Conservation (phyloP, 2,888 invertebrate species). For the Adelognathus sp. region DNA sequence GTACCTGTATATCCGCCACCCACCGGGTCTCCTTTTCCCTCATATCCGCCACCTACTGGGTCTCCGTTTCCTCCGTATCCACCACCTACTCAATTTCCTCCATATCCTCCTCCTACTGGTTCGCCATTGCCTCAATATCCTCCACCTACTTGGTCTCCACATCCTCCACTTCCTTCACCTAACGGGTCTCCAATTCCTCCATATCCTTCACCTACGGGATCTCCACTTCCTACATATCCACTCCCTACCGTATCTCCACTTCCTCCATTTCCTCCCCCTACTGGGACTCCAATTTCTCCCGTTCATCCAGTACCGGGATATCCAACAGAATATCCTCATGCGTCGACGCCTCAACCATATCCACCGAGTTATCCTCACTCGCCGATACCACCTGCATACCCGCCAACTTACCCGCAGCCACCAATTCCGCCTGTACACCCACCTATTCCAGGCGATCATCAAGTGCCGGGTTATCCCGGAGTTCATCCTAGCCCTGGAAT, state of each 20-base stretch:
- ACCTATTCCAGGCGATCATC: neutral
- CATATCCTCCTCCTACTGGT: too few species aligned
- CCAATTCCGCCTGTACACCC: neutral
- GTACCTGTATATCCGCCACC: neutral
- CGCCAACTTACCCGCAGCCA: neutral
- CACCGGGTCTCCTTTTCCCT: neutral
- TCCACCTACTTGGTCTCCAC: too few species aligned
- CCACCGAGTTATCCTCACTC: neutral
- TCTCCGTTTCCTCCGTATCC: neutral
- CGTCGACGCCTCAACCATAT: neutral
- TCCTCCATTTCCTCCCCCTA: neutral
- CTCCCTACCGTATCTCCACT: too few species aligned
- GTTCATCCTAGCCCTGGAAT: too few species aligned
- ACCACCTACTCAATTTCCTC: too few species aligned
- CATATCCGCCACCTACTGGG: neutral
- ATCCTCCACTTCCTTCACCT: neutral
- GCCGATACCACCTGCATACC: neutral
- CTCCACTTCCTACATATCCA: neutral
- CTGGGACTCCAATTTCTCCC: neutral
- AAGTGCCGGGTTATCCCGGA: too few species aligned
- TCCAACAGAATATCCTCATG: neutral
- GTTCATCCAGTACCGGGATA: neutral
- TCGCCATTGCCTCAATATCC: neutral
- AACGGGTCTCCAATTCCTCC: neutral
- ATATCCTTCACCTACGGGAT: neutral